These are phyloP conservation scores for Helogale parvula DNA, from an alignment of 2,113 vertebrate species.

Conservation along the genomic window DNA sequence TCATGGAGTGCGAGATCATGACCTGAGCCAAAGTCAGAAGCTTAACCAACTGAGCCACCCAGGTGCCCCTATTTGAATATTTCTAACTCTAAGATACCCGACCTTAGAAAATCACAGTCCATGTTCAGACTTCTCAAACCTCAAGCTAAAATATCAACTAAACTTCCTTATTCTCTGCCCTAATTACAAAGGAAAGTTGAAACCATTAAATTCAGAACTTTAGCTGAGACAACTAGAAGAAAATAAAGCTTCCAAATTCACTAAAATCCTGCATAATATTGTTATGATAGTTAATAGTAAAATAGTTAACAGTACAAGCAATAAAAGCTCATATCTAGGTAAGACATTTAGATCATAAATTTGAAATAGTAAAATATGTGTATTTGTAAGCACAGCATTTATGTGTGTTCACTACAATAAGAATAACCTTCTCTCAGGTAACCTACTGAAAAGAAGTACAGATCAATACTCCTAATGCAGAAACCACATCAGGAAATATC, in stretches of 20 bases:
- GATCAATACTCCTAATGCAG: conserved; percentile 66
- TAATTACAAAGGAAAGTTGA: conserved; percentile 35
- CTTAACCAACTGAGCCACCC: too few relatives aligned
- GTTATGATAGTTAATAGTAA: neutral
- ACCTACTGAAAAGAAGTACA: conserved; percentile 38
- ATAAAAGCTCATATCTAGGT: neutral
- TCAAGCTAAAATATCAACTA: neutral
- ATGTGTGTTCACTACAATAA: neutral
- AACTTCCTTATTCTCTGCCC: neutral
- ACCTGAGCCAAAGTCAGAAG: too few relatives aligned
- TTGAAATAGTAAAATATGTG: neutral
- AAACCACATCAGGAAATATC: conserved; percentile 77
- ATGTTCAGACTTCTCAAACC: neutral
- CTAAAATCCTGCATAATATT: neutral
- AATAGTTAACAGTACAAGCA: neutral
- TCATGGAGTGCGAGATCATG: too few relatives aligned
- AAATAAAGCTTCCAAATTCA: conserved; percentile 24
- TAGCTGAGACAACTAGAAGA: neutral
- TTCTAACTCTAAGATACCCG: neutral
- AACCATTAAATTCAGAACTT: conserved; percentile 1
- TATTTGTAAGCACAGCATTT: neutral
- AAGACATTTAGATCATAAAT: neutral
- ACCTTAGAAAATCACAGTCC: neutral
- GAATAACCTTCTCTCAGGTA: conserved; percentile 64
- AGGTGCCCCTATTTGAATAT: neutral